Base-by-base conservation (phyloP, 2,888 invertebrate genomes). In the Deilephila porcellus region DNA sequence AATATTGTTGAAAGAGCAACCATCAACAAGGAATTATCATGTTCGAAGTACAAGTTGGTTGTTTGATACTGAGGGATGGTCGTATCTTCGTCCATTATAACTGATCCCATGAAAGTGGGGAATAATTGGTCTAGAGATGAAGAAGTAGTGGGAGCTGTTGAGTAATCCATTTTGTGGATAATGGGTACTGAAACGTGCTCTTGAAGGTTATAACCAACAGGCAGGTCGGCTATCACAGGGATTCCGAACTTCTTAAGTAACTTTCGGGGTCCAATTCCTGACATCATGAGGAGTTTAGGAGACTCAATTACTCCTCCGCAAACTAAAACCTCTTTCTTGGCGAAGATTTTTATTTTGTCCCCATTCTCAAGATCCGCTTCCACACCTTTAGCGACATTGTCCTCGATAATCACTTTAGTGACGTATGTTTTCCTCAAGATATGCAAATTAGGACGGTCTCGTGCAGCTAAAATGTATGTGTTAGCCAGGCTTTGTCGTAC, bases 201-300 rank as follows among this genome's bases (percentile, higher is more conserved):
- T 59, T 78, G 77, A 4, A 84, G 73, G 32, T 80, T 79, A 60
- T 83, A 20, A 0, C 84, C 84, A 4, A 84, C 84, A n/a, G 83
- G 83, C 29, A 83, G 60, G 74, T 83, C 76, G n/a, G 79, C 74
- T 7, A 81, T 37, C 0, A 81, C 76, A 34, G 80, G 70, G 3
- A 84, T 84, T 7, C 62, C 74, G 7, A 80, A 63, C 8, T 74
- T 64, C 14, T 76, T 60, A 1, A 84, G 74, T 29, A 81, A 77
- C 0, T 75, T 60, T 45, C 71, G 56, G 3, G 80, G 83, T 37
- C 83, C 83, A 5, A 77, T 64, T 3, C 78, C 78, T 4, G 77
- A 83, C 20, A 80, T 73, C 81, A 84, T 80, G 6, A 85, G 71
- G 7, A 84, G 59, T 72, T 78, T 75, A 0, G 83, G 82, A 7